Evolutionary conservation across 2,113 vertebrate genomes (phyloP).

Genomic region (Boleophthalmus pectinirostris): DNA sequence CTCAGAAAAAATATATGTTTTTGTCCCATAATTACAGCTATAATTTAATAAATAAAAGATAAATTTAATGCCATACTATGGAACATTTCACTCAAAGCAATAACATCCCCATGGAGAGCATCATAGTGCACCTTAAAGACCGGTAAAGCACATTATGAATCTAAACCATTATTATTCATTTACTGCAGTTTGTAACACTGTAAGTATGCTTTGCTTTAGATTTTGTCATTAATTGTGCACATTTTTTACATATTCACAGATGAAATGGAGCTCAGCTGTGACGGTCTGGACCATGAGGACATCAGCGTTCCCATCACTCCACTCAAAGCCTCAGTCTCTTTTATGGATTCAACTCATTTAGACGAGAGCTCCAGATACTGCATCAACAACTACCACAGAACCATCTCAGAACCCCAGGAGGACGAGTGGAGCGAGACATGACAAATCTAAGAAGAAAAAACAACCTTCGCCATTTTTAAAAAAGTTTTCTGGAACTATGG

Average conservation of each 20-base stretch:
- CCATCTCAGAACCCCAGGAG: constrained; percentile 74
- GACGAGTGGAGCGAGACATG: constrained; percentile 73
- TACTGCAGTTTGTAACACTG: neutral
- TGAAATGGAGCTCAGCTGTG: constrained; percentile 1
- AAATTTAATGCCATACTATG: too few relatives aligned
- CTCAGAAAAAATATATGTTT: too few relatives aligned
- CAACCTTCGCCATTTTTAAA: too few relatives aligned
- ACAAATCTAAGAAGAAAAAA: neutral
- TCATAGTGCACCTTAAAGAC: too few relatives aligned
- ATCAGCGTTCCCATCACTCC: constrained; percentile 22
- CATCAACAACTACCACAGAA: constrained; percentile 21
- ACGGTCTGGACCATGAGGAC: constrained; percentile 12
- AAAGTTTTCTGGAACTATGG: too few relatives aligned
- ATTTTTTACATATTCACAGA: constrained; percentile 29
- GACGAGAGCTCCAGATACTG: constrained; percentile 7
- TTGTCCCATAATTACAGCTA: too few relatives aligned
- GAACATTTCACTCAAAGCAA: too few relatives aligned
- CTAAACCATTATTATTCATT: neutral
- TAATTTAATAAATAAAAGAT: too few relatives aligned
- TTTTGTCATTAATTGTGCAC: neutral
- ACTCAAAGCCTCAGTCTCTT: constrained; percentile 29
- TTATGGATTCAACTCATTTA: neutral
- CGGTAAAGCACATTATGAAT: too few relatives aligned
- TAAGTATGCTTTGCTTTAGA: neutral
- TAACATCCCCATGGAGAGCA: too few relatives aligned